Conservation (phyloP, 2,113 vertebrate species). For the Malurus elegans region DNA sequence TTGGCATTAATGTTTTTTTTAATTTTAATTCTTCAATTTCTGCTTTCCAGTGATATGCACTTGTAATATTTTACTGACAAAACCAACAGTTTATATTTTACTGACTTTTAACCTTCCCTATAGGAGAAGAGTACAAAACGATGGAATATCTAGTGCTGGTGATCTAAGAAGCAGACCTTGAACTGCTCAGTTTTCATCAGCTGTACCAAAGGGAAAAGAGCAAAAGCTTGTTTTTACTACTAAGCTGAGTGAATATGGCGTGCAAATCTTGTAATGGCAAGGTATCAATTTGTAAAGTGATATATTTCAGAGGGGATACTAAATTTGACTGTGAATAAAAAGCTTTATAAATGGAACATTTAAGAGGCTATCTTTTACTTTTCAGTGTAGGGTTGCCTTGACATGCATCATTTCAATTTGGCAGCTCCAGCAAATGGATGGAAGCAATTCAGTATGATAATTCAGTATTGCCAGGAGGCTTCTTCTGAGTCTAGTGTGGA, state of each 20-base stretch:
- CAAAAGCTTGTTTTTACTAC: conserved; percentile 54
- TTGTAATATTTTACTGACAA: neutral
- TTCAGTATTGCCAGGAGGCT: conserved; percentile 74
- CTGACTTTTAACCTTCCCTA: neutral
- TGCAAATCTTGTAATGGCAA: conserved; percentile 52
- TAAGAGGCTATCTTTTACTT: conserved; percentile 68
- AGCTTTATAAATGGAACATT: conserved; percentile 74
- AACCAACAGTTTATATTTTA: neutral
- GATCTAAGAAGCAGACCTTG: conserved; percentile 23
- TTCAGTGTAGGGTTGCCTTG: conserved; percentile 67
- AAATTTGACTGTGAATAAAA: conserved; percentile 68
- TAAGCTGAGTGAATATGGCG: conserved; percentile 41
- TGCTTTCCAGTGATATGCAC: neutral
- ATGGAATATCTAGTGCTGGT: neutral
- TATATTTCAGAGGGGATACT: conserved; percentile 66
- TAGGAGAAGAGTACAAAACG: neutral
- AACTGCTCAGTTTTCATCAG: conserved; percentile 17
- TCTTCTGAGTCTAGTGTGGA: conserved; percentile 69
- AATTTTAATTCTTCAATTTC: neutral
- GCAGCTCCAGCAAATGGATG: conserved; percentile 75
- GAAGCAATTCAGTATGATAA: conserved; percentile 79
- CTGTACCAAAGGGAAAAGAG: conserved; percentile 41
- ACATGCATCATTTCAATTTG: conserved; percentile 72
- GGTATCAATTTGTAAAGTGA: conserved; percentile 69
- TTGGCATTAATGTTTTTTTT: neutral